Evolutionary conservation across 2,888 invertebrate genomes (phyloP), one percentile per base, ranked within the genome.

Genomic region (Archaeoteleia sp.): DNA sequence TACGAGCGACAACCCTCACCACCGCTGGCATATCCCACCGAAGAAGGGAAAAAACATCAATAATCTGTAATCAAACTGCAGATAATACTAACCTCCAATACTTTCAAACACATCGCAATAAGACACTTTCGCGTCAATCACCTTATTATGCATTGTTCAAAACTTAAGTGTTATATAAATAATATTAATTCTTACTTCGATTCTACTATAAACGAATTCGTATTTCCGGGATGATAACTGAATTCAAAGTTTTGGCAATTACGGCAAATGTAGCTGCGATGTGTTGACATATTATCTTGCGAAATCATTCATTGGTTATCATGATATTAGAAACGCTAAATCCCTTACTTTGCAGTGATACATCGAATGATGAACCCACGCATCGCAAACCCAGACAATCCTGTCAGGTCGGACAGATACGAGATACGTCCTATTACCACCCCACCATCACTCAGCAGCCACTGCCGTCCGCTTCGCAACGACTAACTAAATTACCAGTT

Each of bases 21-120:
- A 53, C 63, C 63, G 75, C 77, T 76, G 39, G 32, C 17, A 53
- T 77, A 81, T 79, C 82, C 79, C 79, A 79, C 76, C 82, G 81
- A 80, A 81, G 82, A 80, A 81, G 79, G 77, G 78, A 79, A 79
- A 80, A 80, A 83, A 84, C 84, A 83, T 84, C 83, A 84, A 84
- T 84, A 84, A 84, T 84, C 84, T 84, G 83, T 83, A 83, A 84
- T 84, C 83, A 83, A 84, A 82, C 82, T 82, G 81, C 82, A 83
- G 82, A 81, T 83, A 83, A 83, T 83, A 82, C 83, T 83, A 82
- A n/a, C 79, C 81, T 80, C 83, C 81, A 80, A 73, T 80, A 79
- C 82, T 83, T 84, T 82, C 82, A 81, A 82, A 77, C 78, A 79
- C 78, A 79, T 82, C 82, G 82, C 83, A 83, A 84, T 82, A 82